Evolutionary conservation across 2,113 vertebrate species (phyloP), one percentile per base, ranked within the genome.

Genomic region (Pollimyrus isidori): DNA sequence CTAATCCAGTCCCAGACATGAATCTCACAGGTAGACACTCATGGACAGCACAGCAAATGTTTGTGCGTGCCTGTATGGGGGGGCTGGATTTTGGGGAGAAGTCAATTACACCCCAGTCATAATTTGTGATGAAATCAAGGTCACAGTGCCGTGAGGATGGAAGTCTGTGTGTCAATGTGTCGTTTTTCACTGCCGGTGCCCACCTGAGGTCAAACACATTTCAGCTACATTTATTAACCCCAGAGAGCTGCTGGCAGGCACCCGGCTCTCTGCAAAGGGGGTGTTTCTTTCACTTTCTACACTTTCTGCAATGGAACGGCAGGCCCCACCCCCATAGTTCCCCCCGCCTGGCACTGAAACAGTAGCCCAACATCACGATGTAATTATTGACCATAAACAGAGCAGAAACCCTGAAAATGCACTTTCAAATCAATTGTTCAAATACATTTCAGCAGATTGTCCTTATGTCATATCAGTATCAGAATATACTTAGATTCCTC

Each of bases 41-140:
- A 91, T 90, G 89, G 91, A 92, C 92, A 90, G 90, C 35, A 89
- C 88, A 90, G 76, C 39, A 52, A 42, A 58, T 69, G 80, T n/a
- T 85, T 39, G 89, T 65, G 35, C 0, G 2, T 19, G 39, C 3
- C 15, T 73, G 58, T 92, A 90, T 92, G 91, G 35, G 21, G 17
- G n/a, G 45, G 69, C 50, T 90, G 91, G 92, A 93, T 94, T 94
- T 94, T 94, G 86, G 89, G 90, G 87, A 89, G 92, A 93, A 94
- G 93, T 94, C 91, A 92, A 93, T 94, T 93, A 93, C 11, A 69
- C 91, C 89, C 89, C 91, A 92, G 92, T 91, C 90, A 92, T 93
- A 92, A 92, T 93, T 93, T 91, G 93, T 94, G 93, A 93, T 94
- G 95, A 94, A 93, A 94, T 94, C 93, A 95, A 95, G 93, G 94